Evolutionary conservation across 2,797 vertebrate species (phyloP).

Genomic region (Synanceia verrucosa): DNA sequence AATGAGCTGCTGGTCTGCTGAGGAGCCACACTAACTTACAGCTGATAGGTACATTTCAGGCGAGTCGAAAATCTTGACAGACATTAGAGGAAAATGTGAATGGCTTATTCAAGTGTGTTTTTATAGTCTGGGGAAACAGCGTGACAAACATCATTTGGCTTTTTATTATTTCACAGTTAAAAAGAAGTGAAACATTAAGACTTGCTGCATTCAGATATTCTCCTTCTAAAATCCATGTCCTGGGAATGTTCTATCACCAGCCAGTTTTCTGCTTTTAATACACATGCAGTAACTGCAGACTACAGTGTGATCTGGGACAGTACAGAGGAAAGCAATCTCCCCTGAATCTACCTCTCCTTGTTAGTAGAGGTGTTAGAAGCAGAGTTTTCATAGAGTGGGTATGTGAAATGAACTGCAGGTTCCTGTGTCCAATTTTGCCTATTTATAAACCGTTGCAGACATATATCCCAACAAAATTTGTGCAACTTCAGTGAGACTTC

Average conservation of each 20-base stretch:
- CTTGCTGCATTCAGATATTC: background rate
- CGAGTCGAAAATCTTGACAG: conserved; percentile 10
- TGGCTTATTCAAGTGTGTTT: background rate
- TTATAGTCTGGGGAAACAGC: background rate
- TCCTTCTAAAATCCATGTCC: background rate
- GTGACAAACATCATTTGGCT: conserved; percentile 11
- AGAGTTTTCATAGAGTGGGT: conserved; percentile 24
- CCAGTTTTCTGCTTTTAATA: background rate
- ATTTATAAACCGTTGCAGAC: conserved; percentile 51
- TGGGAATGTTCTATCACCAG: background rate
- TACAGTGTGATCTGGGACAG: conserved; percentile 30
- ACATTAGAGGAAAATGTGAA: conserved; percentile 5
- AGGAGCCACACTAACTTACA: conserved; percentile 1
- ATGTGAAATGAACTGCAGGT: conserved; percentile 51
- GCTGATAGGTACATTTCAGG: conserved; percentile 16
- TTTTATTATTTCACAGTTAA: conserved; percentile 7
- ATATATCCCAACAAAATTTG: conserved; percentile 28
- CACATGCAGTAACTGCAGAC: background rate
- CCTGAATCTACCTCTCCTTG: conserved; percentile 14
- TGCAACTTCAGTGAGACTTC: conserved; percentile 30
- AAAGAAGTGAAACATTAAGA: background rate
- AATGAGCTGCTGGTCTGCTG: conserved; percentile 23
- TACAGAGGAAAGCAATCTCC: conserved; percentile 12
- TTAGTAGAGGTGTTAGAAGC: conserved; percentile 27
- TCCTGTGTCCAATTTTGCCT: conserved; percentile 60